Evolutionary conservation across 2,113 vertebrate species (phyloP).

Genomic region (Aegithalos caudatus): DNA sequence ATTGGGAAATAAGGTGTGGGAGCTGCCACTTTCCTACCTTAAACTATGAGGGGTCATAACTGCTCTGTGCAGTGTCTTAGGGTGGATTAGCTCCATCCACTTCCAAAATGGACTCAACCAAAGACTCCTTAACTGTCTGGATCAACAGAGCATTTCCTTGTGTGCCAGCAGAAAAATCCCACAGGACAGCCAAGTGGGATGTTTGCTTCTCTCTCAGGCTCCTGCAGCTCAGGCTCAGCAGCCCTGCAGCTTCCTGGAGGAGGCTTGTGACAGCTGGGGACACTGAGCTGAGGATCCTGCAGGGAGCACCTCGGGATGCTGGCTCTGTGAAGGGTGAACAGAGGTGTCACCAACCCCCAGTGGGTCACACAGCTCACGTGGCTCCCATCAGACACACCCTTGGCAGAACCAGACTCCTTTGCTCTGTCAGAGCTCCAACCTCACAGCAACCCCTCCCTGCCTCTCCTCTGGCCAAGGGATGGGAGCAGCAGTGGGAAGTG

Average conservation of each 20-base stretch:
- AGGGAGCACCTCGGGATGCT: accelerated
- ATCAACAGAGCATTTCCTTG: not conserved
- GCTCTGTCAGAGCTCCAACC: not conserved
- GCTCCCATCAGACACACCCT: not conserved
- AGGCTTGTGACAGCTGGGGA: not conserved
- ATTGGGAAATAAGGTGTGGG: not conserved
- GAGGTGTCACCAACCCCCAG: not conserved
- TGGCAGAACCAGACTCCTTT: not conserved
- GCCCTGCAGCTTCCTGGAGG: not conserved
- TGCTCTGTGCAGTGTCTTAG: not conserved
- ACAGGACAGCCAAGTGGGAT: not conserved
- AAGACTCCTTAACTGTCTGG: not conserved
- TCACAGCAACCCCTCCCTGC: not conserved
- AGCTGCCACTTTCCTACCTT: not conserved
- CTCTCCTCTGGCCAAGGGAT: not conserved
- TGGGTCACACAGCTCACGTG: accelerated
- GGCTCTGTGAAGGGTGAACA: not conserved
- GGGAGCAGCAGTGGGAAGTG: not conserved
- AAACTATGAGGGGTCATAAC: not conserved
- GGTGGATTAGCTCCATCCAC: not conserved
- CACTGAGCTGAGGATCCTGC: not conserved
- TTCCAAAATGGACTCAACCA: not conserved
- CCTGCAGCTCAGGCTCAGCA: not conserved
- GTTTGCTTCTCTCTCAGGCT: not conserved
- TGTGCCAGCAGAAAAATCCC: not conserved